Base-by-base conservation (phyloP, 2,113 vertebrate species). In the Clinocottus analis region DNA sequence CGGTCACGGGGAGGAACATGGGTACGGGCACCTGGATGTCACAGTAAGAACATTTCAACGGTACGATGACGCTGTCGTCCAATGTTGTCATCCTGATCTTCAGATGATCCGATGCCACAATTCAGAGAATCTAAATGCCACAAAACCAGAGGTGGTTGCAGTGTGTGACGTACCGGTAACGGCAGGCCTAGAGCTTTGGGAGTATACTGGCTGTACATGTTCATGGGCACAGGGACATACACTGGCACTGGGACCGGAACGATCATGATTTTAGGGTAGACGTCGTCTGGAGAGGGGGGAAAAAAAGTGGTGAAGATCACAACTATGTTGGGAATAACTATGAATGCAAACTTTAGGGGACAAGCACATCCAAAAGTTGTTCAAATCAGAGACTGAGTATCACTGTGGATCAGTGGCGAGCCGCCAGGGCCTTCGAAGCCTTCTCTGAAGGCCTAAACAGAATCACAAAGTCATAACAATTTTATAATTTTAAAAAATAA, bases 201-300 rank as follows among this genome's bases (percentile, higher is more conserved):
- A 1, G 96, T 93, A 83, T 93, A 97, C 87, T 99, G 98, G 58
- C 96, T 96, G 93, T 97, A 99, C 90, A 99, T 96, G 89, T 96
- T 95, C 95, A 99, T 94, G 58, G 98, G 98, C 21, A 99, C 90
- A 53, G 98, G 98, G 77, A 99, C 84, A 82, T 96, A 99, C 64
- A 99, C 94, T 3, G 98, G 98, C 25, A 99, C 97, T 14, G 98
- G 98, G 80, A 99, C 88, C 17, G 98, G 98, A 43, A 99, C 83
- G 61, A 98, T 91, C 73, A 98, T 31, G 55, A 98, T 68, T 53
- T 94, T 90, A 12, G 97, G 96, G 2, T 64, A 37, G 19, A 49
- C 0, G 11, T 85, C 81, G 2, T 94, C 95, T 95, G 23, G 2
- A 81, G 17, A 73, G 1, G 43, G 8, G 43, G 11, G 0, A 3